Percentiles rank a stretch among this genome's conserved stretches.
These are phyloP conservation scores for Chaunax sp. DNA, from an alignment of 2,797 vertebrate genomes.

Conservation along the genomic window DNA sequence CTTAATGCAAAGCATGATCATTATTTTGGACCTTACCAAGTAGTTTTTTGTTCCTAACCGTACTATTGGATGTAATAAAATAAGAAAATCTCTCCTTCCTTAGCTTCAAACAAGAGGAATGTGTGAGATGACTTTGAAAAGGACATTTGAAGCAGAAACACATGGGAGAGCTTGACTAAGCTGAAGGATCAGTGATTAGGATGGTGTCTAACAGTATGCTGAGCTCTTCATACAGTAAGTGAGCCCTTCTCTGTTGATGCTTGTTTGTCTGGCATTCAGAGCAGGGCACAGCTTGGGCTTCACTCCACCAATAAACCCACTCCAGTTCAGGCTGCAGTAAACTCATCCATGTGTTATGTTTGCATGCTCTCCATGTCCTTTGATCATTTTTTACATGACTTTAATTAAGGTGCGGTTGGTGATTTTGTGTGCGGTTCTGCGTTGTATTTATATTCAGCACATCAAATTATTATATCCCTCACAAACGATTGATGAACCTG, in stretches of 20 bases:
- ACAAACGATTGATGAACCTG: too few relatives aligned
- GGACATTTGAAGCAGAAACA: conserved; percentile 4
- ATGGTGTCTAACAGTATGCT: conserved; percentile 34
- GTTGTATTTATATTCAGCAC: too few relatives aligned
- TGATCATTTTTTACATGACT: too few relatives aligned
- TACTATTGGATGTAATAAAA: neutral
- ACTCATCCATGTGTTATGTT: conserved; percentile 23
- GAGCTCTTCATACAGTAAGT: conserved; percentile 44
- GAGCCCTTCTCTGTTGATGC: conserved; percentile 41
- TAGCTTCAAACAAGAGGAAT: conserved; percentile 7
- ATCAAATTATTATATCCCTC: too few relatives aligned
- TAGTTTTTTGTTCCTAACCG: too few relatives aligned
- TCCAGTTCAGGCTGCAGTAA: conserved; percentile 37
- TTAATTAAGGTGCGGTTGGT: too few relatives aligned
- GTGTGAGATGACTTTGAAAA: conserved; percentile 22
- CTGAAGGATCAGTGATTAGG: conserved; percentile 35
- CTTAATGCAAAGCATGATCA: too few relatives aligned
- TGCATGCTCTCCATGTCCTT: conserved; percentile 9
- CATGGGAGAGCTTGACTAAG: conserved; percentile 19
- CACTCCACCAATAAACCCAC: conserved; percentile 43
- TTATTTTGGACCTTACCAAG: too few relatives aligned
- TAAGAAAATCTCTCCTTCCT: conserved; percentile 1
- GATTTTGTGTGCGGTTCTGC: too few relatives aligned
- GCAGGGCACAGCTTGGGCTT: conserved; percentile 44
- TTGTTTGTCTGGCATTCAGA: conserved; percentile 41